Percentiles rank a stretch among this genome's conserved stretches.
Conservation (phyloP, 2,113 vertebrate species). For the Saccopteryx leptura region DNA sequence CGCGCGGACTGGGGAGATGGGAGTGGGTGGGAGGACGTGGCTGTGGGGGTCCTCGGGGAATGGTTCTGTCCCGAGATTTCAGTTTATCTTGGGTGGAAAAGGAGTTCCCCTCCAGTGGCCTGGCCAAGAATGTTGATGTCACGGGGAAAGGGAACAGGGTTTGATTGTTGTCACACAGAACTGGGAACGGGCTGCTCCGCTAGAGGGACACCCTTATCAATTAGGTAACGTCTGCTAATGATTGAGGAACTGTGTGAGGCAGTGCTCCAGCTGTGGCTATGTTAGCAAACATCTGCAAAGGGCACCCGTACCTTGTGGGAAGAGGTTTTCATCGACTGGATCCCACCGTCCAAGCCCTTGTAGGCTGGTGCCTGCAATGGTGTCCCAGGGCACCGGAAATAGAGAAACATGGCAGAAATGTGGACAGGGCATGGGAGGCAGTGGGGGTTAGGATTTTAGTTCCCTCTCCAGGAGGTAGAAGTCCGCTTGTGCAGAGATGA, state of each 20-base stretch:
- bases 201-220: conserved; percentile 86
- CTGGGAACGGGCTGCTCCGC: conserved; percentile 79
- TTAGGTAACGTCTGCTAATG: conserved; percentile 91
- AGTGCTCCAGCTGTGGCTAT: conserved; percentile 80
- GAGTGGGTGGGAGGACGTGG: conserved; percentile 13
- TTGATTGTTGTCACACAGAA: conserved; percentile 80
- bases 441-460: neutral
- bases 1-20: fast-evolving
- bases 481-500: neutral
- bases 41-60: conserved; percentile 74
- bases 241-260: conserved; percentile 83
- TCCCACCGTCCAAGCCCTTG: fast-evolving
- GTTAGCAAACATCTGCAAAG: conserved; percentile 82
- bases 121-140: conserved; percentile 90
- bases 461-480: neutral
- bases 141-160: conserved; percentile 87
- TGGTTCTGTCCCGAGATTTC: conserved; percentile 68
- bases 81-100: conserved; percentile 89
- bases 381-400: neutral
- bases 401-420: neutral
- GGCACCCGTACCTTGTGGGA: conserved; percentile 64
- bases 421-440: neutral
- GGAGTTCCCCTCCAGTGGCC: conserved; percentile 85
- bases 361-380: neutral
- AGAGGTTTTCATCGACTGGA: fast-evolving